Percentiles rank a stretch among this genome's conserved stretches.
phyloP scores from a whole-genome alignment of 2,888 invertebrate species.

The Tanytarsus gracilentus region DNA sequence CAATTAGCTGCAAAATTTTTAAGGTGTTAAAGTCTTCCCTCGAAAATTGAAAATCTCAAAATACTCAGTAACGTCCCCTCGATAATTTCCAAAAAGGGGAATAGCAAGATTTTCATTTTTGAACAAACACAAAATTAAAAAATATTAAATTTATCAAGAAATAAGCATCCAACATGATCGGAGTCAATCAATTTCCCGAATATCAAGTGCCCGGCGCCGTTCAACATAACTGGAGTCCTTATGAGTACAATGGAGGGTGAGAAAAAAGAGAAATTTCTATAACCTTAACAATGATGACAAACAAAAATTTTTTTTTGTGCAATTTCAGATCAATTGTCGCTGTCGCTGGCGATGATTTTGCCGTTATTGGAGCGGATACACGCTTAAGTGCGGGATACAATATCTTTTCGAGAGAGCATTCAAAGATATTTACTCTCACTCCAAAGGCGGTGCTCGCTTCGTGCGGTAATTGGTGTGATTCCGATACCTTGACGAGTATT shows the following conservation, averaged over 20 bases:
- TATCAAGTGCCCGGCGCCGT: conserved; percentile 43
- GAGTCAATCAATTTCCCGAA: conserved; percentile 33
- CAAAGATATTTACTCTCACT: conserved; percentile 77
- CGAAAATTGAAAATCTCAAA: no score
- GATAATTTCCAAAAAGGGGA: background rate
- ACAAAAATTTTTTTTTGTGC: background rate
- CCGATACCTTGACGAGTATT: conserved; percentile 77
- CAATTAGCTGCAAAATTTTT: background rate
- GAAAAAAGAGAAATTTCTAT: conserved; percentile 30
- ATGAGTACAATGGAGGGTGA: conserved; percentile 73
- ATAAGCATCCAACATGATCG: background rate
- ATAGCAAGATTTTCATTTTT: background rate
- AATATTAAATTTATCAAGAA: background rate
- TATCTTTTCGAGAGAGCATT: conserved; percentile 80
- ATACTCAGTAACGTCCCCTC: no score
- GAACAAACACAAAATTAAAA: background rate
- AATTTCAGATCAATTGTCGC: conserved; percentile 80
- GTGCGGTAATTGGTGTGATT: conserved; percentile 97
- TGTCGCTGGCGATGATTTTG: conserved; percentile 91
- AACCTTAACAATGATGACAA: conserved; percentile 13
- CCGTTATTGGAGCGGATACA: conserved; percentile 90
- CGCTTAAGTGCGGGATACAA: conserved; percentile 84
- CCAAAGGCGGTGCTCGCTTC: conserved; percentile 82
- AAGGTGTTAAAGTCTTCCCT: no score
- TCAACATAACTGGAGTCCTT: conserved; percentile 53